phyloP scores from a whole-genome alignment of 2,888 invertebrate genomes.

The Agonopterix arenella region DNA sequence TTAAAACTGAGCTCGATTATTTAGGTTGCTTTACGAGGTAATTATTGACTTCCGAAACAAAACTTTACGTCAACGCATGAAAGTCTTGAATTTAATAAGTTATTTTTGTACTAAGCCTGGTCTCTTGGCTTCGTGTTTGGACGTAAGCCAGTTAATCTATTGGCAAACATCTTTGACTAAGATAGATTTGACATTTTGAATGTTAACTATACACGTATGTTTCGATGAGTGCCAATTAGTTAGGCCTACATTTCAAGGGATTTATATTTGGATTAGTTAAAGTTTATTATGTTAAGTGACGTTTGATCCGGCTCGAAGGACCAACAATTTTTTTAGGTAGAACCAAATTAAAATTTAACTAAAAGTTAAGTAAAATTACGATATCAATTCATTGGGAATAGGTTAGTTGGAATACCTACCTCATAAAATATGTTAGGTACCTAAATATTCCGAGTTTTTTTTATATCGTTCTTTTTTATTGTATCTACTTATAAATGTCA shows the following conservation, averaged over 20 bases:
- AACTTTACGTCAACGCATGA: background rate
- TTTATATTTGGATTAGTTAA: conserved; percentile 1
- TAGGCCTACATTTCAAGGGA: background rate
- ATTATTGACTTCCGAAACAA: conserved; percentile 9
- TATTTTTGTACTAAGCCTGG: conserved; percentile 7
- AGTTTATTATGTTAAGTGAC: background rate
- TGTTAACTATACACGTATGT: background rate
- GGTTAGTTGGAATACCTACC: no score
- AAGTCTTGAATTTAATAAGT: background rate
- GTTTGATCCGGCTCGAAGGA: conserved; percentile 7
- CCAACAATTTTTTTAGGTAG: background rate
- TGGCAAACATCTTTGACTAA: conserved; percentile 6
- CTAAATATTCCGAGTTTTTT: no score
- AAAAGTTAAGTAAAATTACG: no score
- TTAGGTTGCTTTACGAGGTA: background rate
- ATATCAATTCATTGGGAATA: no score
- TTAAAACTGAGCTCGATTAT: background rate
- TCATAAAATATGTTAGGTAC: no score
- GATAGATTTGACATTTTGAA: conserved; percentile 9
- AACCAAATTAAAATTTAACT: no score
- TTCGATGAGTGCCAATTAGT: conserved; percentile 1
- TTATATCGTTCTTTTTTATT: no score
- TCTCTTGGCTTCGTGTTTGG: conserved; percentile 2
- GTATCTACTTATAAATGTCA: no score
- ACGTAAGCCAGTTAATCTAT: conserved; percentile 6